Percentiles rank a stretch among this genome's conserved stretches.
These are phyloP conservation scores for Oikopleura dioica DNA, from an alignment of 23 tunicate genomes.

Conservation along the genomic window DNA sequence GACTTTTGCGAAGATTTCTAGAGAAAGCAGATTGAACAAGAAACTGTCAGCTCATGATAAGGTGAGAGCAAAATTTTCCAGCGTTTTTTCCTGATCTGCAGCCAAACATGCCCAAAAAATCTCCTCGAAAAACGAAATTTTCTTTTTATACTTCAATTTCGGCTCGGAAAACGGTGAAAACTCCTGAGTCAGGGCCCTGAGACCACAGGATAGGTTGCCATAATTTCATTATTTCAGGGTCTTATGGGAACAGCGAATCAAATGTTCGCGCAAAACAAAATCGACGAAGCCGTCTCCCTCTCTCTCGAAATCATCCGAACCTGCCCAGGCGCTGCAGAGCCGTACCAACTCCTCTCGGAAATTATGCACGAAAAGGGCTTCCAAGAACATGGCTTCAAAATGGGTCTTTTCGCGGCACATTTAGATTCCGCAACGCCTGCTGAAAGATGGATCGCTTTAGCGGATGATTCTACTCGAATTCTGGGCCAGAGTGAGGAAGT, in stretches of 20 bases:
- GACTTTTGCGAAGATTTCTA: no score
- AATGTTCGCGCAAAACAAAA: background rate
- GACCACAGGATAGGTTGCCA: no score
- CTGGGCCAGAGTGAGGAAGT: background rate
- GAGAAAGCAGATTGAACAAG: no score
- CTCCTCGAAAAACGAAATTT: no score
- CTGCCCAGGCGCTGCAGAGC: background rate
- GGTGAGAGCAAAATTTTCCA: no score
- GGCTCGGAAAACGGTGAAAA: no score
- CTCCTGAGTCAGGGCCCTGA: no score
- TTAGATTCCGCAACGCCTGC: background rate
- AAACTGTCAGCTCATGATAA: no score
- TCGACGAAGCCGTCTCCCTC: background rate
- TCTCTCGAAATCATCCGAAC: background rate
- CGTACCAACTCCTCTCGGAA: background rate
- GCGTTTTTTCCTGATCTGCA: no score
- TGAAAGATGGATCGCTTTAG: background rate
- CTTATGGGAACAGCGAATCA: background rate
- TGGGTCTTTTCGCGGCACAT: background rate
- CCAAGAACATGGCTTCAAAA: background rate
- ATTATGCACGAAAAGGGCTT: background rate
- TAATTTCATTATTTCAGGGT: no score
- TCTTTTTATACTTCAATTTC: no score
- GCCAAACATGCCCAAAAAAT: no score
- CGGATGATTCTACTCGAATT: background rate